phyloP scores from a whole-genome alignment of 2,113 vertebrate species.

The Marmota monax region DNA sequence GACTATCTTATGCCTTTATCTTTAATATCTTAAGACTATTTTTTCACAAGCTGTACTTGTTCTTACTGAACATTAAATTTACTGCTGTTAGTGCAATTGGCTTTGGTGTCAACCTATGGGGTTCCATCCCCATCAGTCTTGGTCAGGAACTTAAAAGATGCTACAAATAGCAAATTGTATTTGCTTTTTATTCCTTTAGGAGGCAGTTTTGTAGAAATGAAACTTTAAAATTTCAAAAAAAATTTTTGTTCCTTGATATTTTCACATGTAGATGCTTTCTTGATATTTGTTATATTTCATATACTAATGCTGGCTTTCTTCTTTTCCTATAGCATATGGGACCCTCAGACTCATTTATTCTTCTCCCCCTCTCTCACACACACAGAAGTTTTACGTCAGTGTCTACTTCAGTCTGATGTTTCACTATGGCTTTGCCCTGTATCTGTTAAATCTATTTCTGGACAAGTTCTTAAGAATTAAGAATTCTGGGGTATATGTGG shows the following conservation, averaged over 20 bases:
- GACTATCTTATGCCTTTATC: not conserved
- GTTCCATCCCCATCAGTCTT: not conserved
- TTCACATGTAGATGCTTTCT: not conserved
- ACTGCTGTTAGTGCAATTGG: not conserved
- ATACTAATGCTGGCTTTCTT: not conserved
- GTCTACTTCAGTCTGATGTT: not conserved
- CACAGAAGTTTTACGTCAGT: not conserved
- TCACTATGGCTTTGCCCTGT: not conserved
- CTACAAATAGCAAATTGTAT: not conserved
- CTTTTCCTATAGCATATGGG: not conserved
- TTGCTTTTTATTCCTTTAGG: not conserved
- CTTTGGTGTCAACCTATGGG: not conserved
- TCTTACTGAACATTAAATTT: not conserved
- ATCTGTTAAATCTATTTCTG: not conserved
- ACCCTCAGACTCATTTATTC: not conserved
- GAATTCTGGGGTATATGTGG: not conserved
- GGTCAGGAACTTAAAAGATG: not conserved
- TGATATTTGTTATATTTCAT: not conserved
- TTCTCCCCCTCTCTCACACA: not conserved
- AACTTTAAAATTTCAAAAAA: conserved; percentile 19
- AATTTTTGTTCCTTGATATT: not conserved
- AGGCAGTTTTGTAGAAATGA: not conserved
- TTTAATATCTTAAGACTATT: not conserved
- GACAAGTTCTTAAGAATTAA: conserved; percentile 22
- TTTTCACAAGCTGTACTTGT: not conserved